Conservation (phyloP, 2,113 vertebrate species). For the Urocynchramus pylzowi region DNA sequence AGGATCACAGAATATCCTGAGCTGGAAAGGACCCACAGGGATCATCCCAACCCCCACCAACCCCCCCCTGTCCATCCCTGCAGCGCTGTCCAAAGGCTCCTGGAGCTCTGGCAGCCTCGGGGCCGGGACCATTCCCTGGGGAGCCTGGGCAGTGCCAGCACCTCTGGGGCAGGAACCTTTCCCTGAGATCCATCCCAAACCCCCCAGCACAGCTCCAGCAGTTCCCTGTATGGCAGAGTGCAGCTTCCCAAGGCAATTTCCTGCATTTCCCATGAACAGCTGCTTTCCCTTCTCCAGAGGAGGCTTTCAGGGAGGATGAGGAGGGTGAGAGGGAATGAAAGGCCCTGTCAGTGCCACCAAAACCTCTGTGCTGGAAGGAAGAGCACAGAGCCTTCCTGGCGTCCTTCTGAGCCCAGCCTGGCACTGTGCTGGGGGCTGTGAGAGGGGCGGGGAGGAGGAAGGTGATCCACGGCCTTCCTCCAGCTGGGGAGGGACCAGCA, state of each 20-base stretch:
- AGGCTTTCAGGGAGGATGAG: not conserved
- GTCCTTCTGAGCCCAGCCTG: not conserved
- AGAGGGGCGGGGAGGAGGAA: not conserved
- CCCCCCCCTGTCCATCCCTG: not conserved
- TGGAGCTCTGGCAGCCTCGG: not conserved
- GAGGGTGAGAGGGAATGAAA: not conserved
- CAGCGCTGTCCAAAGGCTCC: fast-evolving
- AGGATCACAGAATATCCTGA: not conserved
- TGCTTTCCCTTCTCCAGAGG: not conserved
- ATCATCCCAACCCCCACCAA: not conserved
- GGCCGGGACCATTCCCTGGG: not conserved
- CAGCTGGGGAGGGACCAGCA: not conserved
- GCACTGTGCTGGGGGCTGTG: not conserved
- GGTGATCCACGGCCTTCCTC: not conserved
- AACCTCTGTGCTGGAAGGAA: not conserved
- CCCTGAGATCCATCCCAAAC: fast-evolving
- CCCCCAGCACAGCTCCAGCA: not conserved
- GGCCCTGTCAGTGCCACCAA: not conserved
- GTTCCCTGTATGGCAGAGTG: not conserved
- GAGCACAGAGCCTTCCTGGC: not conserved
- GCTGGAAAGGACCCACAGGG: not conserved
- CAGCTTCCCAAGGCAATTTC: not conserved
- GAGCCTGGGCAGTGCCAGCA: not conserved
- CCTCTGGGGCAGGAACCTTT: not conserved
- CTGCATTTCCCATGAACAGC: not conserved